Evolutionary conservation across 2,113 vertebrate genomes (phyloP).

Genomic region (Pterocles burchelli): DNA sequence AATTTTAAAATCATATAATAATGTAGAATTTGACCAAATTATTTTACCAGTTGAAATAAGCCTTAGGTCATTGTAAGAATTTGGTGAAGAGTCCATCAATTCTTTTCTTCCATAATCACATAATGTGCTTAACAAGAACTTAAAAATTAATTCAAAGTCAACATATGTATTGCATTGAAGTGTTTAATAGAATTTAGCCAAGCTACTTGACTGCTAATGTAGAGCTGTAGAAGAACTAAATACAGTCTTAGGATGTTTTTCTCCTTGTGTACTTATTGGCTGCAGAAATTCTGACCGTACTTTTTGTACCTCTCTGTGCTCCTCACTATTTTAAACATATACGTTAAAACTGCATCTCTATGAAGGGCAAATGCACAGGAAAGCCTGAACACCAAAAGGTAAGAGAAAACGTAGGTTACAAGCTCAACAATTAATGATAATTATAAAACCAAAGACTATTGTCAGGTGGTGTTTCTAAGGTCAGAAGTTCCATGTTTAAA

Average conservation of each 20-base stretch:
- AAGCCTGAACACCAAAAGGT: background rate
- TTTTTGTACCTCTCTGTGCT: background rate
- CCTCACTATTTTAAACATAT: background rate
- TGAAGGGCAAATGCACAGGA: background rate
- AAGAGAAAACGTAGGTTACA: background rate
- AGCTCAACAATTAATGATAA: background rate
- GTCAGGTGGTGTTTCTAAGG: background rate
- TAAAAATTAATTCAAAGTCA: background rate
- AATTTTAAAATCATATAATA: background rate
- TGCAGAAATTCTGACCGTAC: background rate
- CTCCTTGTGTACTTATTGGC: accelerated
- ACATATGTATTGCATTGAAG: background rate
- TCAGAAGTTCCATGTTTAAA: background rate
- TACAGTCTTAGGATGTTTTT: background rate
- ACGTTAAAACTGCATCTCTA: background rate
- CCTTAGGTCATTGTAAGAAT: background rate
- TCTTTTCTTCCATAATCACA: background rate
- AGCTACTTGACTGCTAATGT: background rate
- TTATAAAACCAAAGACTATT: background rate
- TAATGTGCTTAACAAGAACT: background rate
- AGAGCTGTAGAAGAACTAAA: background rate
- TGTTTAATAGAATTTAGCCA: background rate
- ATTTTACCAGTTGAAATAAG: background rate
- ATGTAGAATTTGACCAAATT: background rate
- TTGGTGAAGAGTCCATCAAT: background rate